Evolutionary conservation across 2,797 vertebrate species (phyloP), one percentile per base, ranked within the genome.

Genomic region (Aulostomus chinensis): DNA sequence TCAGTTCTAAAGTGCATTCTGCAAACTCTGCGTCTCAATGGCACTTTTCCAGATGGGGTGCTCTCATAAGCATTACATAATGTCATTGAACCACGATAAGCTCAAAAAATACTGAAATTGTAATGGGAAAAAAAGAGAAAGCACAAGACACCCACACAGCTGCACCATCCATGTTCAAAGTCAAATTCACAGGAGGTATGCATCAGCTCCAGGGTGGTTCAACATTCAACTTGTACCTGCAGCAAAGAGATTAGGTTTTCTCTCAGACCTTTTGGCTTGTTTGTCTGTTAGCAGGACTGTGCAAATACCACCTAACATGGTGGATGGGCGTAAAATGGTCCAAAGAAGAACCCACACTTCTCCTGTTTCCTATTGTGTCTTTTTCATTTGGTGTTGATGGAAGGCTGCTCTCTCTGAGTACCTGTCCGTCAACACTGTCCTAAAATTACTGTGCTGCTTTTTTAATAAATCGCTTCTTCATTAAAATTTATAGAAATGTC

Each of bases 31-130:
- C 11, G 38, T 78, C 76, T 86, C 73, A 55, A 69, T 70, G 73
- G 74, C 75, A 76, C 80, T 84, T 81, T 73, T 87, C 84, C 80
- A 76, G 80, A 81, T 80, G 80, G 69, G 83, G 54, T 67, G 64
- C 84, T 81, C 76, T 87, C 68, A 67, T 73, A 68, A 65, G 62
- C 58, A 58, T 88, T 87, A 68, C 68, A 81, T 88, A 89, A 90
- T 55, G 76, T 79, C 85, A 82, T 88, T 83, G 67, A 88, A 78
- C 68, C 50, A 66, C 59, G 51, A 52, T 59, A 65, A 73, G 73
- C 66, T 80, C 66, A 73, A 63, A 62, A 69, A 72, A 65, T 17
- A 59, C 26, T 62, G 40, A 65, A 71, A 83, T 53, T 64, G 46
- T 78, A 80, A 77, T 49, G 35, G 15, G 22, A 17, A 9, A 37